Evolutionary conservation across 1,140 invertebrate genomes (phyloP).

Genomic region (Hermatobates lingyangjiaoensis): DNA sequence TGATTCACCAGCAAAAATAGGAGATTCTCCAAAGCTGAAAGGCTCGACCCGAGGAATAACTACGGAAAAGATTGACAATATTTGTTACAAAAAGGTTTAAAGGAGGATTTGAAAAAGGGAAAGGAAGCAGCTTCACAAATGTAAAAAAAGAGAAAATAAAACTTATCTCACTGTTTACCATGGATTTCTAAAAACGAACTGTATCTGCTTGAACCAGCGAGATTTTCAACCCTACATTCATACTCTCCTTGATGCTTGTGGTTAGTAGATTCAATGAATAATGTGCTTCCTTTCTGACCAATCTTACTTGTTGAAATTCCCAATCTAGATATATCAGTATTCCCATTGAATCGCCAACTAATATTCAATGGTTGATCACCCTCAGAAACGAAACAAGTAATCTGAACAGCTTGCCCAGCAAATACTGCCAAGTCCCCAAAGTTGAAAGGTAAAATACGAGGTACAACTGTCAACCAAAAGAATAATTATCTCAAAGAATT

Average conservation of each 20-base stretch:
- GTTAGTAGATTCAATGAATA: slow-evolving; percentile 37
- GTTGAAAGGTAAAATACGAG: slow-evolving; percentile 44
- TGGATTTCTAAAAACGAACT: slow-evolving; percentile 13
- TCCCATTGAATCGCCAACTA: slow-evolving; percentile 21
- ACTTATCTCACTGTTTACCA: slow-evolving; percentile 9
- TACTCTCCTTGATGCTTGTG: slow-evolving; percentile 28
- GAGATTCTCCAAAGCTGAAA: slow-evolving; percentile 27
- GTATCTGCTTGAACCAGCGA: slow-evolving; percentile 21
- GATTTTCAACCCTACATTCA: slow-evolving; percentile 30
- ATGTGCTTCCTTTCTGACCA: slow-evolving; percentile 28
- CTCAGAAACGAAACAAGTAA: slow-evolving; percentile 21
- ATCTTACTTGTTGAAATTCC: slow-evolving; percentile 25
- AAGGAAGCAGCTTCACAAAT: not conserved
- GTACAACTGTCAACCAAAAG: slow-evolving; percentile 35
- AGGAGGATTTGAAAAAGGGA: not conserved
- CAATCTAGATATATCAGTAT: slow-evolving; percentile 7
- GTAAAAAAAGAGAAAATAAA: not conserved
- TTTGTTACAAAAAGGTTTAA: not conserved
- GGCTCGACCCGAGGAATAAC: slow-evolving; percentile 27
- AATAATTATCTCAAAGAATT: no score
- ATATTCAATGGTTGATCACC: slow-evolving; percentile 24
- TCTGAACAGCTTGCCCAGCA: slow-evolving; percentile 28
- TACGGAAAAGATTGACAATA: slow-evolving; percentile 16
- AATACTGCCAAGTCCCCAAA: slow-evolving; percentile 31
- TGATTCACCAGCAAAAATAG: slow-evolving; percentile 27